Conservation (phyloP, 2,113 vertebrate genomes). For the Hippocampus zosterae region DNA sequence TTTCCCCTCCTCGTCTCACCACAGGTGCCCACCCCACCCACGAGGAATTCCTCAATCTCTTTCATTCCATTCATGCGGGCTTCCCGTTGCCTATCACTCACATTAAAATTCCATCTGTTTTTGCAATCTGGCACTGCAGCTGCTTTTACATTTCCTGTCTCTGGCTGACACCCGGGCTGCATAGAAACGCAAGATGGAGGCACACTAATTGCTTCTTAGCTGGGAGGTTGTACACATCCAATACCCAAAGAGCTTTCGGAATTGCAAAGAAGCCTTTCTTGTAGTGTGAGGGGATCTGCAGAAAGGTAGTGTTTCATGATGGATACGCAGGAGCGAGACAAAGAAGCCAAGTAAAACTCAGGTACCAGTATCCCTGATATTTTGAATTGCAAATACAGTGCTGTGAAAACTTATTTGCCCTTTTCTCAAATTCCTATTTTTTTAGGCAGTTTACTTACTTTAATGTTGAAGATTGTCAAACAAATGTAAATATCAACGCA, state of each 20-base stretch:
- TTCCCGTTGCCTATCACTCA: constrained; percentile 44
- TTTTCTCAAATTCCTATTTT: too few species aligned
- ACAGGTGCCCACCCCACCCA: too few species aligned
- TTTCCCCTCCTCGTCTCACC: too few species aligned
- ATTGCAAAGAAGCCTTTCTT: constrained; percentile 1
- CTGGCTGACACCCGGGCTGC: background rate
- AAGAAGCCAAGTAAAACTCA: background rate
- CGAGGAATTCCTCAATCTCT: too few species aligned
- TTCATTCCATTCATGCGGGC: constrained; percentile 17
- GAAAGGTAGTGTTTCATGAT: background rate
- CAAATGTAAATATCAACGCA: too few species aligned
- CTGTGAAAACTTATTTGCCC: too few species aligned
- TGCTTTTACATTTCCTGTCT: constrained; percentile 26
- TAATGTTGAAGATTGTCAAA: too few species aligned
- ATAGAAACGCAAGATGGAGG: constrained; percentile 24
- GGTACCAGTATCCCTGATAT: background rate
- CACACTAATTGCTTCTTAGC: constrained; percentile 27
- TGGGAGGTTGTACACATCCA: constrained; percentile 5
- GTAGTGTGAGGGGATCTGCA: constrained; percentile 1
- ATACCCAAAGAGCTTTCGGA: constrained; percentile 5
- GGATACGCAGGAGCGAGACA: background rate
- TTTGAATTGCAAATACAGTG: background rate
- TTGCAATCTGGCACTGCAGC: constrained; percentile 43
- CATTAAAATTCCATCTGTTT: constrained; percentile 59
- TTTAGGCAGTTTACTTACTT: too few species aligned